Evolutionary conservation across 2,113 vertebrate species (phyloP).

Genomic region (Burhinus oedicnemus): DNA sequence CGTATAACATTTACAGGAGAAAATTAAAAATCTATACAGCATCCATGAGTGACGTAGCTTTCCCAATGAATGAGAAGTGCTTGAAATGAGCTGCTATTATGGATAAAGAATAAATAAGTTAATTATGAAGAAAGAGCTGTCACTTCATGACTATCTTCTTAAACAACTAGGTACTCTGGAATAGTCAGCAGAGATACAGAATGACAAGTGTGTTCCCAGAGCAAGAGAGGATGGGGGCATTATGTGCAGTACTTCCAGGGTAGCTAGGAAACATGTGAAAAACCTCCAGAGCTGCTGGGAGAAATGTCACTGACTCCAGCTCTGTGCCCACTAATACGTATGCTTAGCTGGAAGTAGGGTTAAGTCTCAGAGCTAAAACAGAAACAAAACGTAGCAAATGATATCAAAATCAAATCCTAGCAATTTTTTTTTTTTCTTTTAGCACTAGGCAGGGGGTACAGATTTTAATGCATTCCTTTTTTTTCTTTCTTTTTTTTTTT

Average conservation of each 20-base stretch:
- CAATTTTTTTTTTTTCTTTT: neutral
- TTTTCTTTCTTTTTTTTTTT: neutral
- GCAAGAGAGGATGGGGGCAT: neutral
- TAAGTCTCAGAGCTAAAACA: neutral
- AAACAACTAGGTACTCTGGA: neutral
- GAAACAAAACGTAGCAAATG: neutral
- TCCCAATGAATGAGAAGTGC: neutral
- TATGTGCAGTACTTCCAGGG: neutral
- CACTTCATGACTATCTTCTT: neutral
- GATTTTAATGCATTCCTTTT: neutral
- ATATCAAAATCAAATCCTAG: neutral
- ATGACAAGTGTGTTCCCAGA: neutral
- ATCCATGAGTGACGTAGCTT: neutral
- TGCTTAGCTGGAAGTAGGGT: neutral
- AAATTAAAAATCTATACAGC: conserved; percentile 41
- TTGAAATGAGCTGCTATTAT: conserved; percentile 23
- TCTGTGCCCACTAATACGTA: neutral
- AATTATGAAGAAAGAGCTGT: neutral
- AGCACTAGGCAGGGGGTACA: neutral
- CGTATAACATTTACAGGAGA: conserved; percentile 5
- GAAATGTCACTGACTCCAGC: neutral
- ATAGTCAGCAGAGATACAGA: neutral
- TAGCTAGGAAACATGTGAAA: neutral
- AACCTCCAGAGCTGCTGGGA: neutral
- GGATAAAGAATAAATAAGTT: conserved; percentile 12